Evolutionary conservation across 2,888 invertebrate genomes (phyloP).

Genomic region (Caenorhabditis wallacei): DNA sequence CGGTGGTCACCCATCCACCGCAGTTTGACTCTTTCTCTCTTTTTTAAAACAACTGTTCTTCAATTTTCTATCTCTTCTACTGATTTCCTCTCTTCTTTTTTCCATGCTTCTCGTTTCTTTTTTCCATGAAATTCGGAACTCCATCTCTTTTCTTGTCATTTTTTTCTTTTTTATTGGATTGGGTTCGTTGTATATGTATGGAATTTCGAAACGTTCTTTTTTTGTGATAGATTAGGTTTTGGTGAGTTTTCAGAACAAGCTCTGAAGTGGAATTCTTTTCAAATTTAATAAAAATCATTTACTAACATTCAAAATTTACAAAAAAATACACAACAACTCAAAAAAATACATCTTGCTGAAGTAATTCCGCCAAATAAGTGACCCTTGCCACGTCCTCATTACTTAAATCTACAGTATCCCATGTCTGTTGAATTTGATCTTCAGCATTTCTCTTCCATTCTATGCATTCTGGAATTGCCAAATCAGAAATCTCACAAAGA

Average conservation of each 20-base stretch:
- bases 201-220: neutral
- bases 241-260: no score
- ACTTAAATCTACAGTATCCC: constrained; percentile 54
- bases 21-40: neutral
- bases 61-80: neutral
- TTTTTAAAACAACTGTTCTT: constrained; percentile 28
- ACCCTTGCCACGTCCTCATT: constrained; percentile 55
- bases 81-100: neutral
- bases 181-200: neutral
- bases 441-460: constrained; percentile 68
- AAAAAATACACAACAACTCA: constrained; percentile 2
- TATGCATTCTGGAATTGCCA: constrained; percentile 71
- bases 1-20: neutral
- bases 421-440: constrained; percentile 34
- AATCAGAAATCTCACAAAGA: constrained; percentile 67
- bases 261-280: no score
- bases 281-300: constrained; percentile 1
- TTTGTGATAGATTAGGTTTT: neutral
- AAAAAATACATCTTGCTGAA: constrained; percentile 55
- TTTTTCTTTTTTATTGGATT: neutral
- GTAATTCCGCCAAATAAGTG: constrained; percentile 41
- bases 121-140: neutral
- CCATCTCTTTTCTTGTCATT: neutral
- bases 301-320: neutral
- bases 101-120: neutral